Conservation (phyloP, 2,113 vertebrate species). For the Quiscalus mexicanus region DNA sequence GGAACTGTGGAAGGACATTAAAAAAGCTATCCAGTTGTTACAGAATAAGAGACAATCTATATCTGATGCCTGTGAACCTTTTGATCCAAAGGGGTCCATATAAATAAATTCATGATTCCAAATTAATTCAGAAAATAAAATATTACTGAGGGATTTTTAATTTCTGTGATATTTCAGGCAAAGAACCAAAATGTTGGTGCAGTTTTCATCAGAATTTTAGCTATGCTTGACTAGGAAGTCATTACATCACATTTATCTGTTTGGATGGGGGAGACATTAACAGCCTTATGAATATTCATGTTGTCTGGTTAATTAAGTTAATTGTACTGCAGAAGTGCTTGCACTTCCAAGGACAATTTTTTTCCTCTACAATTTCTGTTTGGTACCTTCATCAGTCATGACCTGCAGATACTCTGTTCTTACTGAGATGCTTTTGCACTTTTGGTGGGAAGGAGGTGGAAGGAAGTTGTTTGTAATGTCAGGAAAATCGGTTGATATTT, state of each 20-base stretch:
- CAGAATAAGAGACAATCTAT: constrained; percentile 63
- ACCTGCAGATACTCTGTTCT: constrained; percentile 60
- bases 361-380: constrained; percentile 55
- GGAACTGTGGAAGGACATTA: constrained; percentile 57
- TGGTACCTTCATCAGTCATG: constrained; percentile 70
- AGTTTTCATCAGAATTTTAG: constrained; percentile 86
- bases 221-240: constrained; percentile 91
- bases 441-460: background rate
- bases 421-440: constrained; percentile 25
- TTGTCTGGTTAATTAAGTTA: constrained; percentile 92
- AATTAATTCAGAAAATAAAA: constrained; percentile 82
- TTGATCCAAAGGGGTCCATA: constrained; percentile 48
- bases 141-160: constrained; percentile 78
- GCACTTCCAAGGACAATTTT: constrained; percentile 85
- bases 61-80: constrained; percentile 52
- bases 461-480: background rate
- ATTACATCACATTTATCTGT: constrained; percentile 91
- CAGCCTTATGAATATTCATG: constrained; percentile 94
- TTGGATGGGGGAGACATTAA: constrained; percentile 90
- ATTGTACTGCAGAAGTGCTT: constrained; percentile 91
- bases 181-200: constrained; percentile 81
- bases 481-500: constrained; percentile 37
- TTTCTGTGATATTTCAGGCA: constrained; percentile 84
- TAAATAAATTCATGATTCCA: constrained; percentile 75
- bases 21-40: constrained; percentile 71